These are phyloP conservation scores for Amblyraja radiata DNA, from an alignment of 2,797 vertebrate genomes.

Conservation along the genomic window DNA sequence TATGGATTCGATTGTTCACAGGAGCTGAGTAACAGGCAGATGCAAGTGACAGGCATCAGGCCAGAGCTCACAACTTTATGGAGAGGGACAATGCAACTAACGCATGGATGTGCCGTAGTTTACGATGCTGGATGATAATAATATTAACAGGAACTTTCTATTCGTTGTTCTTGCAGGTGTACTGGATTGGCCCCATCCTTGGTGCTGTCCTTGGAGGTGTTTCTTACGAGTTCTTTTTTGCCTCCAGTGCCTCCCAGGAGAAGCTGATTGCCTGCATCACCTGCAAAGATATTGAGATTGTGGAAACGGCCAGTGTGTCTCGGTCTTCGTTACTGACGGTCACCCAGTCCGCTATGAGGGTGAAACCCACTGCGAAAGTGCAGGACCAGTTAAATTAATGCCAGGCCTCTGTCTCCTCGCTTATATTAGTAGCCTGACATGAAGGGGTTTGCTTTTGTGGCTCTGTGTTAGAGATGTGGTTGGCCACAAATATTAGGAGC, in stretches of 20 bases:
- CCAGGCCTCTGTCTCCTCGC: neutral
- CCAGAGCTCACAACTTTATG: neutral
- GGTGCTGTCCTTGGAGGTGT: slow-evolving; percentile 64
- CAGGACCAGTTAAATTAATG: slow-evolving; percentile 53
- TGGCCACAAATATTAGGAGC: neutral
- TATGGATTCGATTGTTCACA: neutral
- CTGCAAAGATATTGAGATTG: slow-evolving; percentile 69
- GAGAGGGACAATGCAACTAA: neutral
- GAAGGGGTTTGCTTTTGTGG: slow-evolving; percentile 1
- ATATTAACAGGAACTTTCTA: neutral
- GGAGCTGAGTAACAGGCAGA: neutral
- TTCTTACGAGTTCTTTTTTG: slow-evolving; percentile 71
- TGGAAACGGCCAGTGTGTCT: slow-evolving; percentile 66
- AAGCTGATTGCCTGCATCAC: slow-evolving; percentile 70
- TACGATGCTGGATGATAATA: neutral
- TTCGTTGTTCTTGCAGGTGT: slow-evolving; percentile 57
- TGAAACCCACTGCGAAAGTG: slow-evolving; percentile 60
- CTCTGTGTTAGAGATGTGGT: slow-evolving; percentile 8
- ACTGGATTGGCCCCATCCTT: slow-evolving; percentile 68
- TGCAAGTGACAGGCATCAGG: neutral
- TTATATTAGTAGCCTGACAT: neutral
- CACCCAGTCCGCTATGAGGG: slow-evolving; percentile 59
- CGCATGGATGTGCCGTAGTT: neutral
- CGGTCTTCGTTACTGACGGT: slow-evolving; percentile 68
- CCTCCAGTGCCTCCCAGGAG: slow-evolving; percentile 62